Evolutionary conservation across 2,797 vertebrate genomes (phyloP).

Genomic region (Thripadectes ignobilis): DNA sequence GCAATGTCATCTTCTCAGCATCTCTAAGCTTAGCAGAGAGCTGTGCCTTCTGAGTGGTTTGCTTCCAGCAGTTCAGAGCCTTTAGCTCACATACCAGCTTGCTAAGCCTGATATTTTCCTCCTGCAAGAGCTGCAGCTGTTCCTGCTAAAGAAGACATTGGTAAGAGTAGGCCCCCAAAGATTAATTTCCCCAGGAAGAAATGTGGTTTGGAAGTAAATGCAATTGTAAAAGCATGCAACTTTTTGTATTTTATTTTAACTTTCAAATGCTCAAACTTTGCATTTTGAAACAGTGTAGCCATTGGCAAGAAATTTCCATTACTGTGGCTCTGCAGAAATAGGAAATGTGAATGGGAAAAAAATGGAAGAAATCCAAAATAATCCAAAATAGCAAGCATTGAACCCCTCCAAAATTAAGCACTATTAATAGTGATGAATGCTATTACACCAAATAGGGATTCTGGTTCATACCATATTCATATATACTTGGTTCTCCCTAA

Average conservation of each 20-base stretch:
- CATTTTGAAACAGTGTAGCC: not conserved
- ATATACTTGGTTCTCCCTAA: not conserved
- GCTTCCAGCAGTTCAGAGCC: constrained; percentile 74
- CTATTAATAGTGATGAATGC: not conserved
- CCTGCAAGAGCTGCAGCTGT: constrained; percentile 66
- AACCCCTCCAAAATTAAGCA: not conserved
- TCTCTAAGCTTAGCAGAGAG: constrained; percentile 70
- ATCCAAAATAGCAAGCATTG: not conserved
- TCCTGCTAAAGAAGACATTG: constrained; percentile 63
- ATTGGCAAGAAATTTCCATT: not conserved
- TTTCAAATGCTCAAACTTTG: not conserved
- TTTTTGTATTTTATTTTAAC: not conserved
- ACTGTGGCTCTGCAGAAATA: not conserved
- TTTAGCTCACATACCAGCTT: constrained; percentile 72
- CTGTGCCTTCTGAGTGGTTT: constrained; percentile 62
- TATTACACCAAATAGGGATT: not conserved
- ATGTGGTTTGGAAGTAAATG: not conserved
- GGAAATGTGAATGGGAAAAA: not conserved
- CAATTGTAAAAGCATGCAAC: not conserved
- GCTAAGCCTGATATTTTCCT: constrained; percentile 69
- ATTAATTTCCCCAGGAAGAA: not conserved
- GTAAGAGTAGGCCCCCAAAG: not conserved
- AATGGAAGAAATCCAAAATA: not conserved
- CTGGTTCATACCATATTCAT: not conserved
- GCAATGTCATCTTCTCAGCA: constrained; percentile 72